Conservation (phyloP, 2,888 invertebrate genomes). For the Eristalis intricaria region DNA sequence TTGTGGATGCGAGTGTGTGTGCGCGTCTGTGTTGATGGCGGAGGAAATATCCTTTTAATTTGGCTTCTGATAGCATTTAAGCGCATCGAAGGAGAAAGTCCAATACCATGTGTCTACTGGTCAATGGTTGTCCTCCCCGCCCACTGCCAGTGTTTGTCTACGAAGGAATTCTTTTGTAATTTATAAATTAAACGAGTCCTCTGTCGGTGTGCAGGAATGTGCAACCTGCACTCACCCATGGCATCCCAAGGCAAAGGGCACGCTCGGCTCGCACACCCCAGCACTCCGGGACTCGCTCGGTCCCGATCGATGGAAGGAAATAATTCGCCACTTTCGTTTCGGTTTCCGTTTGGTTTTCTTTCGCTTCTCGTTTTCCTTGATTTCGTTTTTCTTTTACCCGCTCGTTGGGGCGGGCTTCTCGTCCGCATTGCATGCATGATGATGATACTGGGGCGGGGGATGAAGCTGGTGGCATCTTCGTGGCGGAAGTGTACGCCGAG, state of each 20-base stretch:
- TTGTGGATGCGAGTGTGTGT: too few species aligned
- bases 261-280: neutral
- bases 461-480: conserved; percentile 46
- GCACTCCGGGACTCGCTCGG: neutral
- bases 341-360: conserved; percentile 59
- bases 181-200: conserved; percentile 57
- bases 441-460: neutral
- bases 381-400: conserved; percentile 1
- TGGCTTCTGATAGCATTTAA: conserved; percentile 34
- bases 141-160: conserved; percentile 37
- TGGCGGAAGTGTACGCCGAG: conserved; percentile 30
- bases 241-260: conserved; percentile 35
- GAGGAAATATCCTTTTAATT: conserved; percentile 34
- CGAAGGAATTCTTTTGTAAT: conserved; percentile 57
- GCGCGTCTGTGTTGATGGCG: conserved; percentile 8
- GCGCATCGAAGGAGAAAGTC: conserved; percentile 39
- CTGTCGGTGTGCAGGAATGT: conserved; percentile 4
- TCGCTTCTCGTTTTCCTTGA: neutral
- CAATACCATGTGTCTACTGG: conserved; percentile 11
- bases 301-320: conserved; percentile 60
- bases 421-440: neutral
- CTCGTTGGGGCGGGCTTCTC: conserved; percentile 16
- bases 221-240: conserved; percentile 27
- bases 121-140: conserved; percentile 43
- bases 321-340: conserved; percentile 66